Base-by-base conservation (phyloP, 1,140 invertebrate species). In the Lanistes nyassanus region DNA sequence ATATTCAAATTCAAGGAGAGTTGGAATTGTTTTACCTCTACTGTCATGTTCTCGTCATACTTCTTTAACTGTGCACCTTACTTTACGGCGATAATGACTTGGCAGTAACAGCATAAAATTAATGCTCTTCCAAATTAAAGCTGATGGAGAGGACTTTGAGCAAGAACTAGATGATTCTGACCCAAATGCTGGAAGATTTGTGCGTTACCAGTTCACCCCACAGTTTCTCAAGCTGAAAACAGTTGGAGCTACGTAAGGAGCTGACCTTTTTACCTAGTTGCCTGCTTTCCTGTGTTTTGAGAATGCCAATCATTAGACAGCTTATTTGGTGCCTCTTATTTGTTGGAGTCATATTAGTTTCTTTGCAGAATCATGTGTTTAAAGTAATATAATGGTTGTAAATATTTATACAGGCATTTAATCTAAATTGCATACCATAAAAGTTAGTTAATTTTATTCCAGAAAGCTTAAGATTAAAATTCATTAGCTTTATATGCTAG, bases 181-280 rank as follows among this genome's bases (percentile, higher is more conserved):
- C 91, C 93, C 95, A 2, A 97, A 98, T 70, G 87, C 84, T 66
- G 97, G 97, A 0, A 91, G 98, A 84, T 99, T 98, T 91, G 97
- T 99, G 16, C 92, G 97, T 47, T 99, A 99, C 89, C 96, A 98
- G 88, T 99, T 99, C 88, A 98, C 96, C 5, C 95, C 97, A 39
- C 94, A 91, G 74, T 98, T 98, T 91, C 92, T 98, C n/a, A 96
- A 96, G 88, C 88, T 98, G 67, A 97, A 97, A 90, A 97, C 96
- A 78, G 95, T 99, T 58, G 97, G 97, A 73, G 97, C 97, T 39
- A 98, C 97, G 94, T 97, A 92, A 92, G 94, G 92, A 68, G 34
- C n/a, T 21, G 36, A 60, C 1, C n/a, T 19, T 60, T 60, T 60
- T 26, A 60, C 29, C n/a, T 60, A 19, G 29, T 31, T 53, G 51